Evolutionary conservation across 2,797 vertebrate species (phyloP).

Genomic region (Acanthurus tractus): DNA sequence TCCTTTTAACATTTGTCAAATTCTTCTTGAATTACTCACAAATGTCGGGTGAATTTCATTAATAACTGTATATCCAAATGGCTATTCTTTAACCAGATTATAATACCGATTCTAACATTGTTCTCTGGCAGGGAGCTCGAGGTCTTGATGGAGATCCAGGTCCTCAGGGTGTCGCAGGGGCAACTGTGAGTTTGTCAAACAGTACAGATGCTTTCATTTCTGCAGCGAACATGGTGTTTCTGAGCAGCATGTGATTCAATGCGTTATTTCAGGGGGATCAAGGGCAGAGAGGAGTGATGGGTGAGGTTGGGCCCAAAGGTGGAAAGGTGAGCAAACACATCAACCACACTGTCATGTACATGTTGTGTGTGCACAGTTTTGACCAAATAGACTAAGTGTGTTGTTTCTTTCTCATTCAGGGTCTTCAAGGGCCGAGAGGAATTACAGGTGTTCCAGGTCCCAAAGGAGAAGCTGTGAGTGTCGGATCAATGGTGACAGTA

Average conservation of each 20-base stretch:
- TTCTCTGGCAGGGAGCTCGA: constrained; percentile 87
- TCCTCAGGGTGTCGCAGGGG: constrained; percentile 91
- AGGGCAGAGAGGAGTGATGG: constrained; percentile 92
- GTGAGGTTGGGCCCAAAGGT: constrained; percentile 92
- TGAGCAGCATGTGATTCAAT: not conserved
- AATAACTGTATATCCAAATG: not conserved
- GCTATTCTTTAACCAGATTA: constrained; percentile 1
- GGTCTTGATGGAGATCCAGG: constrained; percentile 94
- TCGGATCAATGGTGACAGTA: constrained; percentile 25
- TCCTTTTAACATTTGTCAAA: not conserved
- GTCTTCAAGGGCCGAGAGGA: constrained; percentile 90
- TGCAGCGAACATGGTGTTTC: not conserved
- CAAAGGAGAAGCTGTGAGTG: constrained; percentile 94
- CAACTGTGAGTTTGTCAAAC: constrained; percentile 87
- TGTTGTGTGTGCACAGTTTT: not conserved
- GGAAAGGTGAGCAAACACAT: constrained; percentile 85
- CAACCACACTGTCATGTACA: not conserved
- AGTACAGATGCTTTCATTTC: constrained; percentile 12
- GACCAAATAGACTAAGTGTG: constrained; percentile 6
- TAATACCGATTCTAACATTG: not conserved
- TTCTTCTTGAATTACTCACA: not conserved
- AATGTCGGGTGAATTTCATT: not conserved
- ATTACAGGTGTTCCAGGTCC: constrained; percentile 95
- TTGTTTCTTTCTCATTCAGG: constrained; percentile 80
- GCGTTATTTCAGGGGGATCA: constrained; percentile 89